Evolutionary conservation across 2,888 invertebrate species (phyloP), one percentile per base, ranked within the genome.

Genomic region (Caenorhabditis drosophilae): DNA sequence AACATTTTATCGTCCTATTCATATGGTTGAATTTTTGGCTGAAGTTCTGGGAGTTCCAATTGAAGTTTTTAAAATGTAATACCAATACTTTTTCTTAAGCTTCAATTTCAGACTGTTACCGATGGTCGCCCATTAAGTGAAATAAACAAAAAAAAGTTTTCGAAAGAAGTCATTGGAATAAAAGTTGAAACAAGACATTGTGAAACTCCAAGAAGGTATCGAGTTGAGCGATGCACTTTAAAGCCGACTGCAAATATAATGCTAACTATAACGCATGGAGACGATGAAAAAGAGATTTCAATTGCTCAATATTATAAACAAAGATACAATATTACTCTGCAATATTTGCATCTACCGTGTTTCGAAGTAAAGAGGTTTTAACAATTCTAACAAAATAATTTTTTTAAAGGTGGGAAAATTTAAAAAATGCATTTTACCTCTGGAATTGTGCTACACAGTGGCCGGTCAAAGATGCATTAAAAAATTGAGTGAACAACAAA

Each of bases 121-220:
- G 63, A 63, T 41, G 57, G 63, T 41, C 20, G 64, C 12, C 3
- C 44, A 4, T 27, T 64, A 44, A 64, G 59, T 27, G 59, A 59
- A 6, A 47, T 11, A 3, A 53, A 64, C n/a, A 54, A 52, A 31
- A 64, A 59, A 38, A 64, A 52, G 26, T 64, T 58, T 40, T 42
- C 44, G 15, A 45, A 55, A 18, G 64, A 64, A 44, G 18, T 64
- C 1, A 18, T 51, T 7, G 59, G 59, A 23, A 38, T 64, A 25
- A 64, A 64, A 38, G 45, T 64, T 2, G 64, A 64, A 27, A 64
- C 64, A 2, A 50, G 59, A 26, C 59, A 64, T 16, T 48, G 64
- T 26, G 7, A 11, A 4, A 15, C 46, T 20, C 36, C 42, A 1
- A n/a, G 64, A 34, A 40, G 58, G 38, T 64, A 56, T 42, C 58